Conservation (phyloP, 2,888 invertebrate species). For the Tipula confusa region DNA sequence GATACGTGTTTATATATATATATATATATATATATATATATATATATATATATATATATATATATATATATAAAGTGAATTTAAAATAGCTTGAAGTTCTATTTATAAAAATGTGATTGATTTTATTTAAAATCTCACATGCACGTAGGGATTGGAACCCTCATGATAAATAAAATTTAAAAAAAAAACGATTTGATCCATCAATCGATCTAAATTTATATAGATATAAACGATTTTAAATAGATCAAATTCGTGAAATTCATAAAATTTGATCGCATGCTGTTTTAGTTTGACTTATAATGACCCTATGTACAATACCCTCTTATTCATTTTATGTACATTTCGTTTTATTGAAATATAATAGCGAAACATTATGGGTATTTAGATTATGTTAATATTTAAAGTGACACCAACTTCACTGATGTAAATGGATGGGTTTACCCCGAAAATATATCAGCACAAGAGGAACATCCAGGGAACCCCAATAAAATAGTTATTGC, state of each 20-base stretch:
- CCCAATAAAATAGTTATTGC: too few relatives aligned
- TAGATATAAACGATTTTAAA: neutral
- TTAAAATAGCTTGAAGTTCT: neutral
- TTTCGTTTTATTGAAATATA: neutral
- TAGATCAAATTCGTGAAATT: neutral
- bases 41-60: too few relatives aligned
- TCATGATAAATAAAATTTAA: neutral
- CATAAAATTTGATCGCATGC: neutral
- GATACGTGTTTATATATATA: too few relatives aligned
- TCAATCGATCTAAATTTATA: too few relatives aligned
- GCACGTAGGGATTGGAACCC: neutral
- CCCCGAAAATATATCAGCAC: too few relatives aligned
- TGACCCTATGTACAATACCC: neutral
- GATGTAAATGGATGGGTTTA: too few relatives aligned
- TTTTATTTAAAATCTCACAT: neutral
- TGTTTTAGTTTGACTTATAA: neutral
- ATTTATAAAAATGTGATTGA: slow-evolving; percentile 20
- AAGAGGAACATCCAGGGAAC: too few relatives aligned
- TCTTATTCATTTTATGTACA: neutral
- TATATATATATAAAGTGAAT: too few relatives aligned
- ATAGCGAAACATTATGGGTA: too few relatives aligned
- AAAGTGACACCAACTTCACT: too few relatives aligned
- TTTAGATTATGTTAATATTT: too few relatives aligned
- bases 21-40: too few relatives aligned
- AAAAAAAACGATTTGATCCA: neutral